Percentiles rank a stretch among this genome's conserved stretches.
phyloP scores from a whole-genome alignment of 2,888 invertebrate genomes.

The Gastrophysa polygoni region DNA sequence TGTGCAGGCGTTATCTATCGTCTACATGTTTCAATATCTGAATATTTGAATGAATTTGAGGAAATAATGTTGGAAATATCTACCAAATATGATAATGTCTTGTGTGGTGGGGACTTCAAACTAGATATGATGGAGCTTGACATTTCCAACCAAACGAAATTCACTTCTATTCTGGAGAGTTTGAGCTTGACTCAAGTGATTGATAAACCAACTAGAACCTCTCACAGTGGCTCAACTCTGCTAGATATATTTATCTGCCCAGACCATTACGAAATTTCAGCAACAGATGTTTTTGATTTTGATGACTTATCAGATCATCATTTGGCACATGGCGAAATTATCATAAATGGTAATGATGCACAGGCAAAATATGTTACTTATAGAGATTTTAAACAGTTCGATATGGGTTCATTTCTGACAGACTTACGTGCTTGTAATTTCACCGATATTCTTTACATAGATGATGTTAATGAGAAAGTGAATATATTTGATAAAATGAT shows the following conservation, averaged over 20 bases:
- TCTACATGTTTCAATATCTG: not conserved
- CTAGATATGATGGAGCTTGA: conserved; percentile 1
- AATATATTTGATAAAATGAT: conserved; percentile 1
- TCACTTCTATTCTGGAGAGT: not conserved
- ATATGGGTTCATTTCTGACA: not conserved
- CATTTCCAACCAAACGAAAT: not conserved
- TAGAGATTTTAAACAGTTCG: not conserved
- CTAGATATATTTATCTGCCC: conserved; percentile 1
- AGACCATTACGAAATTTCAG: not conserved
- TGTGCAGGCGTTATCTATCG: not conserved
- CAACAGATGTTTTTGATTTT: conserved; percentile 3
- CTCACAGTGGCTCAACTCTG: not conserved
- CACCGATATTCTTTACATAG: conserved; percentile 1
- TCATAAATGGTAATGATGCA: not conserved
- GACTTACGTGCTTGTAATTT: conserved; percentile 1
- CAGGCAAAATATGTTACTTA: not conserved
- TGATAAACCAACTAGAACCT: not conserved
- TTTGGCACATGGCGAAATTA: not conserved
- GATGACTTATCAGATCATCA: not conserved
- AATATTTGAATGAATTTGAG: not conserved
- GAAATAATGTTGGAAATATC: not conserved
- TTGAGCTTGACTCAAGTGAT: not conserved
- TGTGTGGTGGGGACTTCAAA: conserved; percentile 7
- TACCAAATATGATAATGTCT: conserved; percentile 2
- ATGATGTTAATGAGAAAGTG: conserved; percentile 5